A percentile compares a stretch with the other conserved stretches of the same genome.
Evolutionary conservation across 2,113 vertebrate genomes (phyloP).

Genomic region (Brachypodius melanocephalos): DNA sequence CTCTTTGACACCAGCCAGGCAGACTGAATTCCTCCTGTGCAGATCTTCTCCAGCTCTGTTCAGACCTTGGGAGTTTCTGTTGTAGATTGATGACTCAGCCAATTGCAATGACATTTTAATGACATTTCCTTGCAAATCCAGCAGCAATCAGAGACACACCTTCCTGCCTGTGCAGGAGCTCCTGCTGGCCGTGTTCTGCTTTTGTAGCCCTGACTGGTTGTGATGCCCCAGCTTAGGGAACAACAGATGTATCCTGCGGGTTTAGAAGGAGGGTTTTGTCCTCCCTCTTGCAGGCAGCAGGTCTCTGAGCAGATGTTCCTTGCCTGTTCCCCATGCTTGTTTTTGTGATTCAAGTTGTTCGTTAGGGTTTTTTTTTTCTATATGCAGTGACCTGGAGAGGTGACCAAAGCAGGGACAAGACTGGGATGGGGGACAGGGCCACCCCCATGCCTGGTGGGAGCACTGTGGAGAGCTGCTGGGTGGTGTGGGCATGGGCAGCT

Average conservation of each 20-base stretch:
- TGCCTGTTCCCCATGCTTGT: background rate
- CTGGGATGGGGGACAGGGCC: background rate
- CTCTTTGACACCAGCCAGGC: background rate
- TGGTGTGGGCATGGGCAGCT: background rate
- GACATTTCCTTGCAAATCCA: conserved; percentile 1
- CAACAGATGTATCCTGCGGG: background rate
- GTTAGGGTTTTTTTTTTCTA: background rate
- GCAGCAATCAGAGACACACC: background rate
- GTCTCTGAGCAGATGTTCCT: background rate
- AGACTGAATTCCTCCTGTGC: background rate
- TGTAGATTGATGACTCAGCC: background rate
- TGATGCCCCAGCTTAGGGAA: background rate
- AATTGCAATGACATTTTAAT: background rate
- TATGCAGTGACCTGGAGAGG: background rate
- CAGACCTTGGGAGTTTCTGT: background rate
- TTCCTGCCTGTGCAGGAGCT: background rate
- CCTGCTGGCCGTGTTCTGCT: background rate
- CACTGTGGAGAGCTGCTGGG: background rate
- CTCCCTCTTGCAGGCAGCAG: background rate
- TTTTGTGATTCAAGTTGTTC: fast-evolving
- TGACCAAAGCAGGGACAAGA: background rate
- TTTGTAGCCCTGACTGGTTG: background rate
- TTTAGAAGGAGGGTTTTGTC: background rate
- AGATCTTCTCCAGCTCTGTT: background rate
- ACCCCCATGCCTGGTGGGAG: background rate